Conservation (phyloP, 2,888 invertebrate genomes). For the Patella ulyssiponensis region DNA sequence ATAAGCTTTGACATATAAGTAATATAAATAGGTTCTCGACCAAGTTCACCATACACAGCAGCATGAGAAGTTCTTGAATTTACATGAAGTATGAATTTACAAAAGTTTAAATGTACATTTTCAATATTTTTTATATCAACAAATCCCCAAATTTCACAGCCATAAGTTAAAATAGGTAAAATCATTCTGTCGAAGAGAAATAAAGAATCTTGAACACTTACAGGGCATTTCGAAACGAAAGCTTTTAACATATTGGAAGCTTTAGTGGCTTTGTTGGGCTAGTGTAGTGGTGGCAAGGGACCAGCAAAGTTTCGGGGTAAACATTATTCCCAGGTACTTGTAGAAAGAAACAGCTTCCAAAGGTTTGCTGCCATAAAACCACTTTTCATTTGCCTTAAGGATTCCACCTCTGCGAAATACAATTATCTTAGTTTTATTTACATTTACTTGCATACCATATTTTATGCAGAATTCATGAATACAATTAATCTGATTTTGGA, state of each 20-base stretch:
- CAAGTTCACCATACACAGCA: slow-evolving; percentile 23
- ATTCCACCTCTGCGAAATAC: too few species aligned
- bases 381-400: too few species aligned
- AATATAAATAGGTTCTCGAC: slow-evolving; percentile 20
- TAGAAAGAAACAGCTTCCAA: too few species aligned
- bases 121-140: slow-evolving; percentile 11
- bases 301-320: too few species aligned
- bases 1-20: slow-evolving; percentile 15
- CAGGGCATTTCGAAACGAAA: slow-evolving; percentile 4
- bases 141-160: slow-evolving; percentile 27
- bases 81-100: slow-evolving; percentile 17
- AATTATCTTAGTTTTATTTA: too few species aligned
- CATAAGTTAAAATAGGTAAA: slow-evolving; percentile 22
- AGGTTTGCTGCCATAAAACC: too few species aligned
- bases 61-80: slow-evolving; percentile 18
- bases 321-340: too few species aligned
- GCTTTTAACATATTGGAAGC: slow-evolving; percentile 14
- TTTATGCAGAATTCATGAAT: slow-evolving; percentile 6
- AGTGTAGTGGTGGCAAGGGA: too few species aligned
- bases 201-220: slow-evolving; percentile 14
- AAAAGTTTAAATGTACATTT: slow-evolving; percentile 26
- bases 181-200: slow-evolving; percentile 22
- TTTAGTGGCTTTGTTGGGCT: too few species aligned
- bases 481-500: slow-evolving; percentile 15
- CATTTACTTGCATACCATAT: slow-evolving; percentile 13